A percentile compares a stretch with the other conserved stretches of the same genome.
phyloP scores from a whole-genome alignment of 1,140 invertebrate species.

The Acromyrmex echinatior region DNA sequence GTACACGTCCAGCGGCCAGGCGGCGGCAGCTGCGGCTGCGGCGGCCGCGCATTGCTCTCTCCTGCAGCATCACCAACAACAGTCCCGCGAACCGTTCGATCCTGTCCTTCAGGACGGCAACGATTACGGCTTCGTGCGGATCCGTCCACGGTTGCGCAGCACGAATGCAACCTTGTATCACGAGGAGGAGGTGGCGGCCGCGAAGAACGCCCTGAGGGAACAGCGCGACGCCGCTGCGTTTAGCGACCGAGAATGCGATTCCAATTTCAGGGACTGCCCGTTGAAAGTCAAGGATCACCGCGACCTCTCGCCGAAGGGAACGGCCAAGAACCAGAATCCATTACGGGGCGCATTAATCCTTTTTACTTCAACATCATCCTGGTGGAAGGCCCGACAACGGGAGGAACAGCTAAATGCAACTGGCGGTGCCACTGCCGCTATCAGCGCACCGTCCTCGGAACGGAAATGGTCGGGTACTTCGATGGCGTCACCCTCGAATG shows the following conservation, averaged over 20 bases:
- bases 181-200: constrained; percentile 74
- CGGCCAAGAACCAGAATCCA: constrained; percentile 80
- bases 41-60: constrained; percentile 72
- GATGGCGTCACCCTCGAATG: constrained; percentile 80
- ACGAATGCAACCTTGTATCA: constrained; percentile 82
- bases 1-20: constrained; percentile 69
- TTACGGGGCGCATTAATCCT: constrained; percentile 82
- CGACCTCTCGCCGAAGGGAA: constrained; percentile 74
- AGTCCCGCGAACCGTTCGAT: constrained; percentile 65
- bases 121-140: constrained; percentile 85
- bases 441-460: constrained; percentile 56
- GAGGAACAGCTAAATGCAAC: constrained; percentile 78
- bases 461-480: constrained; percentile 71
- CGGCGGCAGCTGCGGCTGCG: constrained; percentile 41
- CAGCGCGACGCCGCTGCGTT: constrained; percentile 74
- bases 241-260: constrained; percentile 79
- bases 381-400: constrained; percentile 84
- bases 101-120: constrained; percentile 74
- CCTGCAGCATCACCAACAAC: constrained; percentile 77
- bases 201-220: constrained; percentile 72
- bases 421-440: background rate
- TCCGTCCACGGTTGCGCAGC: constrained; percentile 84
- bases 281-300: constrained; percentile 71
- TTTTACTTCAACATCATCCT: constrained; percentile 85
- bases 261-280: constrained; percentile 73